phyloP scores from a whole-genome alignment of 2,888 invertebrate species.

The Microctonus hyperodae region DNA sequence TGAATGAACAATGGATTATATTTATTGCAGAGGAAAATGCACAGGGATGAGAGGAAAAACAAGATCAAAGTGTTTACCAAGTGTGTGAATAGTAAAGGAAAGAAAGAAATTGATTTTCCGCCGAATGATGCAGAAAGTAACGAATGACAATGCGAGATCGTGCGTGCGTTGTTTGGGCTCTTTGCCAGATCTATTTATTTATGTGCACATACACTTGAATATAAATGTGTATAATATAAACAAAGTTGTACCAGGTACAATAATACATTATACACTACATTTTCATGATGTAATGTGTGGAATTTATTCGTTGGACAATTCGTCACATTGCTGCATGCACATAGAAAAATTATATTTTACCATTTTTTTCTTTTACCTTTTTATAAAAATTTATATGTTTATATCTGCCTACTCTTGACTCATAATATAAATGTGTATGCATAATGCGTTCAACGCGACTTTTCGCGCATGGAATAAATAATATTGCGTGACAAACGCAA shows the following conservation, averaged over 20 bases:
- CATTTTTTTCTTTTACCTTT: constrained; percentile 10
- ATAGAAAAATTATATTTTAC: constrained; percentile 26
- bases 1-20: neutral
- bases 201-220: neutral
- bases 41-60: neutral
- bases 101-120: constrained; percentile 52
- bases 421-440: constrained; percentile 36
- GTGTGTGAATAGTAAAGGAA: neutral
- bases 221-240: constrained; percentile 32
- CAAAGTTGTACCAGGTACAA: too few species aligned
- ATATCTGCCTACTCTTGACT: constrained; percentile 15
- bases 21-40: neutral
- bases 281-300: constrained; percentile 38
- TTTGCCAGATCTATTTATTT: constrained; percentile 9
- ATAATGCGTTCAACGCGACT: constrained; percentile 12
- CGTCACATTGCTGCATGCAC: constrained; percentile 34
- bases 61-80: constrained; percentile 10
- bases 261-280: too few species aligned
- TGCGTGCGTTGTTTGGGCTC: constrained; percentile 41
- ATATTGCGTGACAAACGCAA: constrained; percentile 31
- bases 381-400: neutral
- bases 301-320: constrained; percentile 28
- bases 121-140: constrained; percentile 58
- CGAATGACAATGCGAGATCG: constrained; percentile 54
- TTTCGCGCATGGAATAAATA: constrained; percentile 31